Percentiles rank a stretch among this genome's conserved stretches.
Conservation (phyloP, 2,888 invertebrate species). For the Siphlonurus alternatus region DNA sequence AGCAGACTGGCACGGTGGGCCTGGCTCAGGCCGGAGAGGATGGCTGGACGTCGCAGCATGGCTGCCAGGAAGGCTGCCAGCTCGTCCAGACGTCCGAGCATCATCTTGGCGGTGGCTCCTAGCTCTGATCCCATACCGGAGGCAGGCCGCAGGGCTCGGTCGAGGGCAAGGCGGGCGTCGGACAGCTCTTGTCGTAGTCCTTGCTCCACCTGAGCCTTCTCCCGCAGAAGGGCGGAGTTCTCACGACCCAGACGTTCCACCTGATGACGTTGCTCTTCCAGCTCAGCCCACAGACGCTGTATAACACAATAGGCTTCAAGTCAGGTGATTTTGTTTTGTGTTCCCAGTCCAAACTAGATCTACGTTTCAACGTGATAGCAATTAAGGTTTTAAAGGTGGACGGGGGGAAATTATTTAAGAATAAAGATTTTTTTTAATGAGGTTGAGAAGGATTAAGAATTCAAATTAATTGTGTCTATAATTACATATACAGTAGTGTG, state of each 20-base stretch:
- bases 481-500: no score
- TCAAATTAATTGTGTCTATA: no score
- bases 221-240: constrained; percentile 9
- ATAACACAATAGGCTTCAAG: no score
- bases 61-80: not conserved
- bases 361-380: no score
- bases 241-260: constrained; percentile 9
- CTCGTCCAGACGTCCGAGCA: not conserved
- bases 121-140: not conserved
- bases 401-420: no score
- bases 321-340: no score
- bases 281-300: constrained; percentile 19
- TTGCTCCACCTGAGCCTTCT: constrained; percentile 22
- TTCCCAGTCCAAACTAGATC: no score
- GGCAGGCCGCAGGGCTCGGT: not conserved
- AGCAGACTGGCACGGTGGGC: not conserved
- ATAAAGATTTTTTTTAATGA: no score
- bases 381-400: no score
- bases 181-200: constrained; percentile 14
- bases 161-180: not conserved
- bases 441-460: no score
- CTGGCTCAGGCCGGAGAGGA: not conserved
- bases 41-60: not conserved
- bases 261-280: constrained; percentile 16
- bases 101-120: not conserved